These are phyloP conservation scores for Sandelia bainsii DNA, from an alignment of 2,797 vertebrate genomes.

Conservation along the genomic window DNA sequence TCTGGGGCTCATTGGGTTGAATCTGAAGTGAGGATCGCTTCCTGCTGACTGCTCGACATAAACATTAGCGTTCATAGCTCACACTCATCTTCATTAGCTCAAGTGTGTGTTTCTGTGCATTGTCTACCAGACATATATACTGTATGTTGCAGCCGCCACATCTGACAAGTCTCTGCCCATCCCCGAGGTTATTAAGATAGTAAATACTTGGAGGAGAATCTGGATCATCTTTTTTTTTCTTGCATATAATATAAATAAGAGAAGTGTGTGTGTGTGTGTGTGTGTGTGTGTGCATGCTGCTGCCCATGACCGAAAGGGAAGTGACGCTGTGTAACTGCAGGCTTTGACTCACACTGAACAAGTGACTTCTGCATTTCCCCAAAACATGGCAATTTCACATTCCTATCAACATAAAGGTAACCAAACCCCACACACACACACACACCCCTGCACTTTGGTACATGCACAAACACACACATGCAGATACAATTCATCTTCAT, in stretches of 20 bases:
- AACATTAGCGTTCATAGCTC: constrained; percentile 33
- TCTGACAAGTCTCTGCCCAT: constrained; percentile 13
- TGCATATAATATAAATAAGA: neutral
- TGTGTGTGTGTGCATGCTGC: constrained; percentile 10
- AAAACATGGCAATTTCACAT: constrained; percentile 60
- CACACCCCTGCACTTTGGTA: neutral
- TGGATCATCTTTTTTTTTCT: neutral
- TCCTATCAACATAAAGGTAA: constrained; percentile 43
- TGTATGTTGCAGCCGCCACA: neutral
- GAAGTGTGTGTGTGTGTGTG: constrained; percentile 10
- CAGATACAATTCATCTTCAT: constrained; percentile 66
- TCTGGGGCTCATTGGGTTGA: constrained; percentile 31
- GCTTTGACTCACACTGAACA: constrained; percentile 46
- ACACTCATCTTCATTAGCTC: constrained; percentile 17
- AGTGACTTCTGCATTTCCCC: constrained; percentile 52
- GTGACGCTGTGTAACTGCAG: constrained; percentile 24
- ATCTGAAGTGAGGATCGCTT: constrained; percentile 31
- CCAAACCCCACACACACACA: neutral
- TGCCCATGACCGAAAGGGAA: constrained; percentile 41
- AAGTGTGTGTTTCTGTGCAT: neutral
- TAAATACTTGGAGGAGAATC: constrained; percentile 5
- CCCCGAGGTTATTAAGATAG: constrained; percentile 10
- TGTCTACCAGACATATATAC: neutral
- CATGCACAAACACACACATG: constrained; percentile 26
- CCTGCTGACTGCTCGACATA: constrained; percentile 37